Percentiles rank a stretch among this genome's conserved stretches.
These are phyloP conservation scores for Podargus strigoides DNA, from an alignment of 2,797 vertebrate genomes.

Conservation along the genomic window DNA sequence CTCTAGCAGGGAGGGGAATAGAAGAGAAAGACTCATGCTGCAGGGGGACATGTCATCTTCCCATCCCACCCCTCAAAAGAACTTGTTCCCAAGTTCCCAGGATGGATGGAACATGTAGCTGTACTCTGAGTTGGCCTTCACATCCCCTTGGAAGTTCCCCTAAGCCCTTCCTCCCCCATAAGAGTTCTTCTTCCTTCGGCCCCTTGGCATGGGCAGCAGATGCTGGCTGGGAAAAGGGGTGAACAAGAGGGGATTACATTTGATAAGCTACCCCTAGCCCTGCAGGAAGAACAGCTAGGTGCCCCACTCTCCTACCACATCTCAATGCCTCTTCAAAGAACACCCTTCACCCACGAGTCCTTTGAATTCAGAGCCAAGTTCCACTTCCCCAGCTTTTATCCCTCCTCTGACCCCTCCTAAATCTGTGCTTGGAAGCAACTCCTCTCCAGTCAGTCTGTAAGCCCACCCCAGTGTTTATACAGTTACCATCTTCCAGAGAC, in stretches of 20 bases:
- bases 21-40: neutral
- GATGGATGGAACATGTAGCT: neutral
- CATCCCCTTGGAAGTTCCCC: neutral
- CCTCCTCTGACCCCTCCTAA: neutral
- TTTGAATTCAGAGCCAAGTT: neutral
- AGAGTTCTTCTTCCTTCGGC: neutral
- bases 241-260: neutral
- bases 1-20: neutral
- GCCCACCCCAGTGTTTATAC: neutral
- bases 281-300: neutral
- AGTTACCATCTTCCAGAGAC: neutral
- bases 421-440: neutral
- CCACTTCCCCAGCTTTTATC: neutral
- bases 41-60: neutral
- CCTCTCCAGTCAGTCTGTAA: neutral
- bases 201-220: accelerated
- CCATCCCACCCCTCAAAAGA: neutral
- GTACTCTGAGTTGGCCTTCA: neutral
- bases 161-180: neutral
- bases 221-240: neutral
- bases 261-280: neutral
- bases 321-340: neutral
- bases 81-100: neutral
- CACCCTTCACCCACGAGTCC: neutral
- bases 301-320: neutral